Percentiles rank a stretch among this genome's conserved stretches.
Conservation (phyloP, 2,888 invertebrate species). For the Ernsta delagoae region DNA sequence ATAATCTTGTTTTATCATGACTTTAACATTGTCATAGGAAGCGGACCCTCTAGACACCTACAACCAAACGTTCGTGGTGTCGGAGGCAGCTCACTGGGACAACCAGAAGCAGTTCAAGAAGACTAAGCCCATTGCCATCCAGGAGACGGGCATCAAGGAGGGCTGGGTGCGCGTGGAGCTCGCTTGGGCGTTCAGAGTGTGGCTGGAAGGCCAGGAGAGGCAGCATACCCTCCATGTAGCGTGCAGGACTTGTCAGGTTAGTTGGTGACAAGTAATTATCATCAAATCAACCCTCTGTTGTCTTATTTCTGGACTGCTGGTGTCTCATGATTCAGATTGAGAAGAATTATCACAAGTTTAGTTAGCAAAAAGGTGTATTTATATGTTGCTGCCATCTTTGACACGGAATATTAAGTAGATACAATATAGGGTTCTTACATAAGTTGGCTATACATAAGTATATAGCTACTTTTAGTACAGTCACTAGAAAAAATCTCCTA, state of each 20-base stretch:
- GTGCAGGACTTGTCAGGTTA: slow-evolving; percentile 90
- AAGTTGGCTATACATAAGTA: too few relatives aligned
- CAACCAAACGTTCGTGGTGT: slow-evolving; percentile 91
- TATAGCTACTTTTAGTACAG: too few relatives aligned
- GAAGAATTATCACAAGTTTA: too few relatives aligned
- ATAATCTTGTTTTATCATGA: too few relatives aligned
- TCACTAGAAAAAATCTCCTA: too few relatives aligned
- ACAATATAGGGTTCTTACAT: too few relatives aligned
- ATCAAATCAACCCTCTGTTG: too few relatives aligned
- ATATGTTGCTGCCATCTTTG: too few relatives aligned
- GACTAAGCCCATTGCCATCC: slow-evolving; percentile 91
- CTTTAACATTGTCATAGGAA: slow-evolving; percentile 59
- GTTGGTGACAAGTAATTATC: not conserved
- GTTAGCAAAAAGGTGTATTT: too few relatives aligned
- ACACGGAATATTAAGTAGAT: too few relatives aligned
- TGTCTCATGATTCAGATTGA: too few relatives aligned
- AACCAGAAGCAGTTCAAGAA: slow-evolving; percentile 88
- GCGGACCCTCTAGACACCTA: slow-evolving; percentile 86
- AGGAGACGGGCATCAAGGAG: slow-evolving; percentile 89
- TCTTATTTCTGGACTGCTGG: too few relatives aligned
- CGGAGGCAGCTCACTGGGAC: slow-evolving; percentile 92
- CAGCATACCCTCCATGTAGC: slow-evolving; percentile 90
- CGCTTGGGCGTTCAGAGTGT: slow-evolving; percentile 90
- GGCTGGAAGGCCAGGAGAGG: slow-evolving; percentile 88
- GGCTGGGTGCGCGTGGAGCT: slow-evolving; percentile 94